Conservation (phyloP, 2,888 invertebrate genomes). For the Sarcophaga caerulescens region DNA sequence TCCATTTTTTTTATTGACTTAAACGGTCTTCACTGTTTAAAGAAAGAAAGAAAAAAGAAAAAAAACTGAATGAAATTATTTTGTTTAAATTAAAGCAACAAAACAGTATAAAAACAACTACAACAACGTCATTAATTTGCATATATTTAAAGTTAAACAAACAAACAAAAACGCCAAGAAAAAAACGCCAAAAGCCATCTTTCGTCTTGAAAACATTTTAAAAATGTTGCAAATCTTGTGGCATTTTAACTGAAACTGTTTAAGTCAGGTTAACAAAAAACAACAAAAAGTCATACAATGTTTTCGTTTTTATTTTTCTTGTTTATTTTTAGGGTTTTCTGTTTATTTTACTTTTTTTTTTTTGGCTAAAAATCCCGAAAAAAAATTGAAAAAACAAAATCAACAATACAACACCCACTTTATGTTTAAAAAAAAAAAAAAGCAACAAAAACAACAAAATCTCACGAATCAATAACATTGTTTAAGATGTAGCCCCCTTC, state of each 20-base stretch:
- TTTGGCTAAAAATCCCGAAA: too few relatives aligned
- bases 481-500: too few relatives aligned
- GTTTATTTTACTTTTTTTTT: too few relatives aligned
- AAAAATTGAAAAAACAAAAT: too few relatives aligned
- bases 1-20: constrained; percentile 24
- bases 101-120: background rate
- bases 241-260: constrained; percentile 54
- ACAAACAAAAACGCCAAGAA: background rate
- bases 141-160: constrained; percentile 28
- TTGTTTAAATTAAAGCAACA: constrained; percentile 36
- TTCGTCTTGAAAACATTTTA: constrained; percentile 11
- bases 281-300: background rate
- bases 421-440: too few relatives aligned
- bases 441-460: too few relatives aligned
- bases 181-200: constrained; percentile 5
- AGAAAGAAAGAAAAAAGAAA: too few relatives aligned
- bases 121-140: constrained; percentile 51
- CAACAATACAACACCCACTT: too few relatives aligned
- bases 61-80: constrained; percentile 59
- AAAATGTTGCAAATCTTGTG: constrained; percentile 61
- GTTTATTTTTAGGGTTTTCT: too few relatives aligned
- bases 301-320: too few relatives aligned
- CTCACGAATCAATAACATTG: too few relatives aligned
- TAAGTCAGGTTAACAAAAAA: constrained; percentile 9
- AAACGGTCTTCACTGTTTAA: constrained; percentile 26